These are phyloP conservation scores for Drosophila kikkawai DNA, from an alignment of 1,140 invertebrate species.

Conservation along the genomic window DNA sequence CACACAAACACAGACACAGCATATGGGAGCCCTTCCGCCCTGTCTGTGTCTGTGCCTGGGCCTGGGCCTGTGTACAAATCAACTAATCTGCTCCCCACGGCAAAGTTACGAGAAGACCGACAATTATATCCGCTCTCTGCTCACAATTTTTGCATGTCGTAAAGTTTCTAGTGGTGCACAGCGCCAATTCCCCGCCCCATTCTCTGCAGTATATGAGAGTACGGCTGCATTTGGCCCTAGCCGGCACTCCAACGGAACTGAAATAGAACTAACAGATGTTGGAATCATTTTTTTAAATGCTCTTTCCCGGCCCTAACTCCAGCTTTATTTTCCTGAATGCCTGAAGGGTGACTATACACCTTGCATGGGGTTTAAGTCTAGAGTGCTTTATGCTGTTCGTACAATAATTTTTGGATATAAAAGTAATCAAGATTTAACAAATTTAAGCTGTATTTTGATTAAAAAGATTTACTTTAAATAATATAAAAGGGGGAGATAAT, in stretches of 20 bases:
- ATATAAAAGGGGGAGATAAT: neutral
- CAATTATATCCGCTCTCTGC: slow-evolving; percentile 83
- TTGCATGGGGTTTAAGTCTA: neutral
- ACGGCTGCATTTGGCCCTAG: slow-evolving; percentile 43
- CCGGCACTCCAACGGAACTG: slow-evolving; percentile 41
- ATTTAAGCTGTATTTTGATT: neutral
- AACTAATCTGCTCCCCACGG: slow-evolving; percentile 83
- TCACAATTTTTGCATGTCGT: slow-evolving; percentile 83
- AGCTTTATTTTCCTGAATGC: slow-evolving; percentile 2
- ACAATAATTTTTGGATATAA: neutral
- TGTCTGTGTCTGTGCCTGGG: slow-evolving; percentile 33
- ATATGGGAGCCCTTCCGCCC: neutral
- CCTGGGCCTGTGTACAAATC: slow-evolving; percentile 67
- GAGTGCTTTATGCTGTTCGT: neutral
- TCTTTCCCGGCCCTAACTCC: slow-evolving; percentile 13
- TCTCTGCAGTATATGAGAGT: slow-evolving; percentile 9
- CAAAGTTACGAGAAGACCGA: slow-evolving; percentile 83
- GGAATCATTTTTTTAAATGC: slow-evolving; percentile 38
- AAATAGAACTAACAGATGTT: slow-evolving; percentile 32
- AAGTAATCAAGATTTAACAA: neutral
- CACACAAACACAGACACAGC: slow-evolving; percentile 8
- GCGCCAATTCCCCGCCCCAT: slow-evolving; percentile 30
- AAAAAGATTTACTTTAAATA: neutral
- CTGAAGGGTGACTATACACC: neutral
- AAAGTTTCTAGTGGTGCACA: slow-evolving; percentile 79